Evolutionary conservation across 2,113 vertebrate genomes (phyloP), one percentile per base, ranked within the genome.

Genomic region (Pavo muticus): DNA sequence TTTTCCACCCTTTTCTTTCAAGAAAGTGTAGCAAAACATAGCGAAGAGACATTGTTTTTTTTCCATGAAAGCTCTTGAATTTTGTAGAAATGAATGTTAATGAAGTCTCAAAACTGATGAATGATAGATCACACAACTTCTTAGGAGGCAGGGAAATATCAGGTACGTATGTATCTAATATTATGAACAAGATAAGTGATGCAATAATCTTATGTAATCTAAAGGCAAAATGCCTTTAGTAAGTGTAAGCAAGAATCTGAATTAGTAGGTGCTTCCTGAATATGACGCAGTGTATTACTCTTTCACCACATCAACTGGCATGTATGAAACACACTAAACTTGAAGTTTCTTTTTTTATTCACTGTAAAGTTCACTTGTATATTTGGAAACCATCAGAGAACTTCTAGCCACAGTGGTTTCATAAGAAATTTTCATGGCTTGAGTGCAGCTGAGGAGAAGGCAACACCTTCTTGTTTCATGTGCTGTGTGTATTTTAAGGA

Each of bases 351-450:
- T n/a, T 39, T 29, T 54, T 11, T 14, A 4, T 1, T 7, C 4
- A 6, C 23, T 40, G 7, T 84, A 15, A 74, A 77, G 60, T 71
- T 30, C 59, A 50, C 44, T 86, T 83, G 18, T 78, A 15, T 88
- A 75, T 93, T 92, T 92, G 67, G 80, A 92, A 95, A 89, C n/a
- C n/a, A 63, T 16, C 8, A 56, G 40, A 65, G 25, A 84, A 69
- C n/a, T 91, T 95, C 47, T 89, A 76, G 54, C 71, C 30, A 16
- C 48, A 45, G 17, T 68, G 12, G 54, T 85, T 91, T 89, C 63
- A 12, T 20, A 18, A 92, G 48, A 70, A 70, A 59, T 30, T 72
- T 84, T 30, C 7, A 59, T 75, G 52, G 23, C 18, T 93, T 75
- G 59, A 84, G 30, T 35, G 39, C 52, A 93, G 71, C 40, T 94